These are phyloP conservation scores for Graptemys geographica DNA, from an alignment of 2,797 vertebrate genomes.

Conservation along the genomic window DNA sequence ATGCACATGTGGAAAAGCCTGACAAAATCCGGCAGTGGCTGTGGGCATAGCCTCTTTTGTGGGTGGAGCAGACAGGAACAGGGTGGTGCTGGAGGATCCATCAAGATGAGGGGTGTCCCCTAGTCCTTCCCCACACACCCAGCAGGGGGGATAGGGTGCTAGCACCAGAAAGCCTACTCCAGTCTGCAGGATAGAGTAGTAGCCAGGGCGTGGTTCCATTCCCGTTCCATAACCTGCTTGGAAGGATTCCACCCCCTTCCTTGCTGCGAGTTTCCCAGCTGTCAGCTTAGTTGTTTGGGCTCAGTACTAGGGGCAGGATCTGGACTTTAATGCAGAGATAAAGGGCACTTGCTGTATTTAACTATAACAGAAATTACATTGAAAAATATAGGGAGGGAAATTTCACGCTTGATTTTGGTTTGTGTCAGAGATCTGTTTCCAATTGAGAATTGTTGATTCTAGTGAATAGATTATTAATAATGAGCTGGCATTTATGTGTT, in stretches of 20 bases:
- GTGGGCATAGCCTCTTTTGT: neutral
- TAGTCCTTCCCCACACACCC: rapidly evolving
- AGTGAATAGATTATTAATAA: constrained; percentile 58
- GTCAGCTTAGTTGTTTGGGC: neutral
- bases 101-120: neutral
- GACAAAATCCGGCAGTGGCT: neutral
- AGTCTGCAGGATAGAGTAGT: neutral
- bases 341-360: neutral
- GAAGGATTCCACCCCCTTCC: neutral
- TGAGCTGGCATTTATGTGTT: constrained; percentile 52
- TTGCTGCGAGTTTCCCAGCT: neutral
- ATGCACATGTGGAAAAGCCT: neutral
- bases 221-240: neutral
- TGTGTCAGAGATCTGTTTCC: constrained; percentile 47
- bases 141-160: rapidly evolving
- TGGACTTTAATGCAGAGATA: neutral
- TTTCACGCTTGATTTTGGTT: constrained; percentile 32
- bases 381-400: constrained; percentile 6
- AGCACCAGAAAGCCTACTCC: neutral
- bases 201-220: rapidly evolving
- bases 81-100: neutral
- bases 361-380: neutral
- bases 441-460: constrained; percentile 17
- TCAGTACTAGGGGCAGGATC: neutral
- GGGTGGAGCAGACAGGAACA: neutral